Base-by-base conservation (phyloP, 2,113 vertebrate genomes). In the Sturnus vulgaris region DNA sequence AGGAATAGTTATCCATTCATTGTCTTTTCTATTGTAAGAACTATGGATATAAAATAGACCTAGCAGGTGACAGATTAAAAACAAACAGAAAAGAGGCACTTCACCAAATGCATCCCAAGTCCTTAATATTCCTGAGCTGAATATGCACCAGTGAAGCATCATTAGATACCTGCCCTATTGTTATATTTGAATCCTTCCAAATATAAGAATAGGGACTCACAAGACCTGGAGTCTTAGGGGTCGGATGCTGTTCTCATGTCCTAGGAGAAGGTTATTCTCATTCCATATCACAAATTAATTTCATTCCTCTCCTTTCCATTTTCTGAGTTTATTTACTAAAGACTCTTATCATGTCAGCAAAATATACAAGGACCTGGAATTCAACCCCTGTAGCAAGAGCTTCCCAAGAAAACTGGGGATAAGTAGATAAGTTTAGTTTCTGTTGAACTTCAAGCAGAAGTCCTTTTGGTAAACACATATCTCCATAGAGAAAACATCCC, bases 291-390 rank as follows among this genome's bases (percentile, higher is more conserved):
- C 46, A 92, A 71, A 84, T 64, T 79, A 57, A 82, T 82, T 91
- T 82, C 4, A 81, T 91, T 78, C 87, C 23, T 71, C 44, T 77
- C 31, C 42, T 73, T 90, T 63, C 63, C 39, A 81, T 86, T 79
- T 93, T 86, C 69, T 84, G 52, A 61, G 88, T 95, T 96, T 97
- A 90, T 97, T 95, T 96, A 82, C 68, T 90, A 47, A 96, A 93
- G 60, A 23, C 72, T 94, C 56, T 90, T 94, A 93, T 68, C 92
- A 68, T 33, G 61, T 81, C 80, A 94, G 88, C 79, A 94, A 96
- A 95, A 95, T 80, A 92, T 68, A 94, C 85, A 96, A 77, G 42
- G 82, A 81, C 64, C 72, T 86, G 71, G 49, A 81, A 88, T 22
- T 82, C 89, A 89, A 87, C 52, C 59, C 40, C 71, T 88, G 44